Base-by-base conservation (phyloP, 2,888 invertebrate species). In the Aspidiotus destructor region DNA sequence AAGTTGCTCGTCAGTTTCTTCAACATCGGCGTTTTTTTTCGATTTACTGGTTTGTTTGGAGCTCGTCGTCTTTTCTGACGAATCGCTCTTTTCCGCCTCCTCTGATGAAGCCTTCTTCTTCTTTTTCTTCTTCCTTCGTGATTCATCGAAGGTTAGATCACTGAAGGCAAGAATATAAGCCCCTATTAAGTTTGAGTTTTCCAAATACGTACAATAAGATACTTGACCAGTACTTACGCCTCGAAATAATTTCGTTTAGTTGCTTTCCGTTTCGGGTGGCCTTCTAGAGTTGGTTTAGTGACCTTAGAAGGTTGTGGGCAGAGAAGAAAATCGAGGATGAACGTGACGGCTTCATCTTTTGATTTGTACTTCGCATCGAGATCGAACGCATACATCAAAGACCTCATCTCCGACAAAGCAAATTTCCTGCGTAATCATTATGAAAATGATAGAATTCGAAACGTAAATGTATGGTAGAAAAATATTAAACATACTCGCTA, bases 1-100 rank as follows among this genome's bases (percentile, higher is more conserved):
- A 1, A 55, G 28, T 0, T 62, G 54, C 2, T 41, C 58, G 15
- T 69, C 64, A n/a, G 41, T 44, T 13, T 63, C 71, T 68, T 80
- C 80, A 69, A 7, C 41, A 41, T 53, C 53, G 7, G 41, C 53
- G 13, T 41, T 78, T 75, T 67, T 76, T 74, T 17, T 76, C 74
- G 41, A 73, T 41, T 13, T 28, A 41, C 40, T 69, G 41, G 15
- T 60, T 61, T 54, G 11, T 42, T 11, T 44, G 53, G 13, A 80
- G 81, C 64, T 73, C 73, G 41, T 70, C 65, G 57, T 68, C 69
- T 41, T 71, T 71, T 71, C 76, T 77, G 70, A 58, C 0, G 68
- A 57, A 57, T 42, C 57, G 60, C 60, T 57, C n/a, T 60, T 68
- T 62, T 71, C 63, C 28, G 62, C 70, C 16, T 70, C 61, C 16